Percentiles rank a stretch among this genome's conserved stretches.
Conservation (phyloP, 2,888 invertebrate species). For the Erpobdella octoculata region DNA sequence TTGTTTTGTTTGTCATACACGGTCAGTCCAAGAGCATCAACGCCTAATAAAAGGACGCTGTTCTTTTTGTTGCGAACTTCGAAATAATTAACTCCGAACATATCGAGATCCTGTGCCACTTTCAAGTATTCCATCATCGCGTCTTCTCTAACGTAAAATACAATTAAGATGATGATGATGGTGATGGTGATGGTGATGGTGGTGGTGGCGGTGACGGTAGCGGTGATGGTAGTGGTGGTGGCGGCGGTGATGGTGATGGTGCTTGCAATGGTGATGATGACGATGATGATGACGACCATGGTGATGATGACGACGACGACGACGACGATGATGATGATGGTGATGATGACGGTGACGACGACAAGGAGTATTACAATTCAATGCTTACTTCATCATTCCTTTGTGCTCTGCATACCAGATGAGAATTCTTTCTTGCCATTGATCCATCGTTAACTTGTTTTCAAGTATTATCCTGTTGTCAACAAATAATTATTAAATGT, state of each 20-base stretch:
- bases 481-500: background rate
- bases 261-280: too few relatives aligned
- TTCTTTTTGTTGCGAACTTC: conserved; percentile 99
- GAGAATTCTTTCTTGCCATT: conserved; percentile 30
- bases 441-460: conserved; percentile 12
- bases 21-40: conserved; percentile 89
- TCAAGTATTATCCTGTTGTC: conserved; percentile 24
- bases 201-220: too few relatives aligned
- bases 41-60: conserved; percentile 91
- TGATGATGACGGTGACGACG: background rate
- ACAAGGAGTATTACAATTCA: background rate
- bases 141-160: conserved; percentile 62
- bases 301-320: background rate
- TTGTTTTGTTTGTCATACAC: conserved; percentile 92
- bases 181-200: background rate
- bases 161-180: background rate
- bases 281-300: background rate
- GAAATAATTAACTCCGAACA: conserved; percentile 95
- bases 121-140: conserved; percentile 97
- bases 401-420: conserved; percentile 28
- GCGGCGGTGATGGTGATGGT: background rate
- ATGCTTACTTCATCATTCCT: conserved; percentile 26
- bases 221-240: background rate
- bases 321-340: background rate
- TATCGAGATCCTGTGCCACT: conserved; percentile 52